Evolutionary conservation across 2,113 vertebrate species (phyloP).

Genomic region (Bubalus kerabau): DNA sequence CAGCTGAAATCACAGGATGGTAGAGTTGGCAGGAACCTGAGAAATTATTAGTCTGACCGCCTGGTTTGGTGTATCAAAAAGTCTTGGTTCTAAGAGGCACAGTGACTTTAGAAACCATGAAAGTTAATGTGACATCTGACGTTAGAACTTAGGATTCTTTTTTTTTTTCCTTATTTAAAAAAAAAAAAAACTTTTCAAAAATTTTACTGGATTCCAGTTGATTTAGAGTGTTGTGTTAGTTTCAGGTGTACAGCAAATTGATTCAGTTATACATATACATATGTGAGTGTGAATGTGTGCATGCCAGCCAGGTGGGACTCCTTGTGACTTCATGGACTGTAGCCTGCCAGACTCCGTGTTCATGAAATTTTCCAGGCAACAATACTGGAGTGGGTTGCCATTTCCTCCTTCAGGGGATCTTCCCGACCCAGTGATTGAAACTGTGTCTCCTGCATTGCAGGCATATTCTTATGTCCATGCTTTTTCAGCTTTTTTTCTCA

Average conservation of each 20-base stretch:
- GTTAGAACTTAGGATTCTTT: neutral
- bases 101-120: neutral
- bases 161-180: neutral
- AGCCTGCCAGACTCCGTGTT: neutral
- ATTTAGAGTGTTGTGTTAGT: neutral
- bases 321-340: neutral
- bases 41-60: neutral
- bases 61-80: neutral
- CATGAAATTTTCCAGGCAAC: neutral
- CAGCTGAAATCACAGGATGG: neutral
- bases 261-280: neutral
- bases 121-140: neutral
- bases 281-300: neutral
- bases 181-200: neutral
- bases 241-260: neutral
- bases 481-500: neutral
- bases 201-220: neutral
- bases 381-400: neutral
- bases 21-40: neutral
- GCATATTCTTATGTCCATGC: neutral
- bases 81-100: neutral
- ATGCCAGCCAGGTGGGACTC: neutral
- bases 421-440: neutral
- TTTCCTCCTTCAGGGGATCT: neutral
- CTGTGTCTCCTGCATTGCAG: neutral